A percentile compares a stretch with the other conserved stretches of the same genome.
These are phyloP conservation scores for Ophonus ardosiacus DNA, from an alignment of 2,888 invertebrate genomes.

Conservation along the genomic window DNA sequence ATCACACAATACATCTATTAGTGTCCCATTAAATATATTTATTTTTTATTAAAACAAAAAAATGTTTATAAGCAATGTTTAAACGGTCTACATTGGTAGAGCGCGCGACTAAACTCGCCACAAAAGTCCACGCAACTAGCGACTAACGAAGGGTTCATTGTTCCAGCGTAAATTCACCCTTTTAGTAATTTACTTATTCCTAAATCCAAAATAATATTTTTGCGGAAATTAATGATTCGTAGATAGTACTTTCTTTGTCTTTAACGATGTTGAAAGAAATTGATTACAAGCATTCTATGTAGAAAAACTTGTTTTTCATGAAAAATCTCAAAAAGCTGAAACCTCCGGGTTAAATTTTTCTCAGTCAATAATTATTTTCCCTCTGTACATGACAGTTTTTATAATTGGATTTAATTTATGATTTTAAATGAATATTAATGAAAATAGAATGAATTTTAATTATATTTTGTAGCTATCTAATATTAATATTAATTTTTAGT, in stretches of 20 bases:
- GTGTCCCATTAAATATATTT: no score
- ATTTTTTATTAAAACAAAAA: no score
- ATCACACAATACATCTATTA: no score
- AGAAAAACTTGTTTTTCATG: slow-evolving; percentile 1
- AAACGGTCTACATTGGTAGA: no score
- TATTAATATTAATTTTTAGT: slow-evolving; percentile 36
- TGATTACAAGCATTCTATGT: background rate
- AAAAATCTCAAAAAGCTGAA: background rate
- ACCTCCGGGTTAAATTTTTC: background rate
- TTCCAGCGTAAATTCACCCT: no score
- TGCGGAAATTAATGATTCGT: background rate
- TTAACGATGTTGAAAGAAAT: background rate
- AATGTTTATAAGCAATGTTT: no score
- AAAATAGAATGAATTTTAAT: slow-evolving; percentile 49
- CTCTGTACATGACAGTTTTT: slow-evolving; percentile 39
- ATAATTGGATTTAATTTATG: slow-evolving; percentile 48
- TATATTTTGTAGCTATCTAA: slow-evolving; percentile 22
- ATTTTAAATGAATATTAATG: slow-evolving; percentile 51
- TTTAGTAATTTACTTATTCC: background rate
- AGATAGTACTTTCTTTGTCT: background rate
- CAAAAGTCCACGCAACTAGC: no score
- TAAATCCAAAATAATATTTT: background rate
- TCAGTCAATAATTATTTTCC: slow-evolving; percentile 40
- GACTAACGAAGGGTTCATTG: no score
- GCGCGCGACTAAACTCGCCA: no score